phyloP scores from a whole-genome alignment of 2,888 invertebrate species.

The Patella ulyssiponensis region DNA sequence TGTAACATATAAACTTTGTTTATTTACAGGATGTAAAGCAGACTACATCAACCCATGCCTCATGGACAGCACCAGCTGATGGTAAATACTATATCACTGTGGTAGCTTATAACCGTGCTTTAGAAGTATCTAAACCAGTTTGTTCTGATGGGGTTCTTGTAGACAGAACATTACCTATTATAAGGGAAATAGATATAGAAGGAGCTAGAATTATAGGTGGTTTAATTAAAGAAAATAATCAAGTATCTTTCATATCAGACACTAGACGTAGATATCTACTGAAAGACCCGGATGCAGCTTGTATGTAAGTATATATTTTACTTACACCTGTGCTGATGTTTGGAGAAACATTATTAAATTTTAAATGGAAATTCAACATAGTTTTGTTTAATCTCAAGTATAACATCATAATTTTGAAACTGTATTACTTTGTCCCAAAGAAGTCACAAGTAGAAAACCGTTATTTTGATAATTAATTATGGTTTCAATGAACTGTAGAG shows the following conservation, averaged over 20 bases:
- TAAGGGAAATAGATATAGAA: conserved; percentile 38
- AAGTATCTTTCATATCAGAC: not conserved
- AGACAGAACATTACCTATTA: conserved; percentile 33
- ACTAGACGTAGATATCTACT: not conserved
- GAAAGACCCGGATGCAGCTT: not conserved
- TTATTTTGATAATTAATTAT: too few relatives aligned
- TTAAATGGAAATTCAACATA: too few relatives aligned
- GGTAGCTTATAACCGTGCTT: conserved; percentile 54
- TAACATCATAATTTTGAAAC: too few relatives aligned
- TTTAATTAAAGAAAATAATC: conserved; percentile 25
- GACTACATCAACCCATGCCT: conserved; percentile 36
- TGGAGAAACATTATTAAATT: too few relatives aligned
- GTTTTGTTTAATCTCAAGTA: too few relatives aligned
- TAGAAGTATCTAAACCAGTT: conserved; percentile 47
- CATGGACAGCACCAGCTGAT: conserved; percentile 34
- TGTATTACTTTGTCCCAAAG: too few relatives aligned
- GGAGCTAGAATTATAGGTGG: conserved; percentile 39
- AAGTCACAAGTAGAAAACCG: too few relatives aligned
- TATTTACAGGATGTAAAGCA: conserved; percentile 11
- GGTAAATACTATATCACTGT: conserved; percentile 53
- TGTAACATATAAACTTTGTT: too few relatives aligned
- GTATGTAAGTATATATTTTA: not conserved
- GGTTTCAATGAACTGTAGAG: too few relatives aligned
- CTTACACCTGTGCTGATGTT: too few relatives aligned
- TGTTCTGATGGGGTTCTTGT: conserved; percentile 57